Evolutionary conservation across 1,140 invertebrate species (phyloP), one percentile per base, ranked within the genome.

Genomic region (Drosophila navojoa): DNA sequence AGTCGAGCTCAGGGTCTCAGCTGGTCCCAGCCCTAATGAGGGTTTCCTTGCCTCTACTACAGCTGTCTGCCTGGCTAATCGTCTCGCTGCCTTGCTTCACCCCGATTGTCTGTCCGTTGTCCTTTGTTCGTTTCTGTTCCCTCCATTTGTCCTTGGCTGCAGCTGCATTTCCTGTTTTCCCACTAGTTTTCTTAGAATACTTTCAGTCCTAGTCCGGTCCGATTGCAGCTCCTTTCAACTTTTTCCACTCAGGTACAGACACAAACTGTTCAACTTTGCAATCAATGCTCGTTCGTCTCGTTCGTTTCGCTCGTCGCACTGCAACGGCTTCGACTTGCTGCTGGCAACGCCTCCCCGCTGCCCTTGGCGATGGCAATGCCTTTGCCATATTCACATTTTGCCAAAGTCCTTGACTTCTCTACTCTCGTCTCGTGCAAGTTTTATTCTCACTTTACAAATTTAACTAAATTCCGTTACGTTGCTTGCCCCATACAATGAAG

Each of bases 151-250:
- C 15, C 42, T 19, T 45, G 15, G 7, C n/a, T 9, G 42, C 42
- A 45, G 42, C 42, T 45, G 42, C n/a, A 45, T 16, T 45, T 45
- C 42, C 42, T 19, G 42, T 16, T 45, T 45, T 45, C 35, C 13
- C 11, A 32, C 9, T 35, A 35, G 6, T 35, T 35, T 35, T 35
- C 9, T 35, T 2, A 9, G 32, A 35, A 35, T 35, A 35, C 7
- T 35, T 35, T 0, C 32, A 35, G 32, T 35, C 7, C 7, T 35
- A 0, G 32, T 35, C 6, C 32, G 2, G 32, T 35, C 6, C 32
- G 32, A 1, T 9, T 35, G 2, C 6, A 35, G 9, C 13, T 44
- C 11, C n/a, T 11, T 19, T 45, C 42, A 16, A 15, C 42, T 15
- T 15, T 44, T 35, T 9, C 9, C 42, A 44, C 42, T 44, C 42